phyloP scores from a whole-genome alignment of 2,113 vertebrate species.

The Pleuronectes platessa region DNA sequence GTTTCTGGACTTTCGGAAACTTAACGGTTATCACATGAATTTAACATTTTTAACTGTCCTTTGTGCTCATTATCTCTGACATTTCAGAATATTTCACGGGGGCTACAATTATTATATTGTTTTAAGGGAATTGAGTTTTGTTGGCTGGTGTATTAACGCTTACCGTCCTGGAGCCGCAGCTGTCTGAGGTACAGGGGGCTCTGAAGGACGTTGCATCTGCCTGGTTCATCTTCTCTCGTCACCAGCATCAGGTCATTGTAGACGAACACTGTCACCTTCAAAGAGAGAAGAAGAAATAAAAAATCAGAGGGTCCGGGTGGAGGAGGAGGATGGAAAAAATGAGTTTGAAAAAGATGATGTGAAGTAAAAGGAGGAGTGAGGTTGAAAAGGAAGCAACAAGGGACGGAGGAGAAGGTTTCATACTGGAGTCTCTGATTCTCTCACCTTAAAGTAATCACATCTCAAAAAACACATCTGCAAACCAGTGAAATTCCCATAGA shows the following conservation, averaged over 20 bases:
- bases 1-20: neutral
- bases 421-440: neutral
- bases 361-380: neutral
- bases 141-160: neutral
- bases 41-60: neutral
- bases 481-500: neutral
- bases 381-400: too few species aligned
- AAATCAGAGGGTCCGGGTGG: neutral
- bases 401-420: slow-evolving; percentile 4
- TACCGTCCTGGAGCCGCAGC: slow-evolving; percentile 92
- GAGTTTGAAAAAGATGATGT: neutral
- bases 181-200: slow-evolving; percentile 93
- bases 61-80: neutral
- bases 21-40: neutral
- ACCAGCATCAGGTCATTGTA: slow-evolving; percentile 95
- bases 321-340: neutral
- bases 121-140: neutral
- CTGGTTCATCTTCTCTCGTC: slow-evolving; percentile 91
- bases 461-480: slow-evolving; percentile 7
- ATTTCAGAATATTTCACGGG: too few species aligned
- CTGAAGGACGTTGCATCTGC: slow-evolving; percentile 92
- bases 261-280: slow-evolving; percentile 92
- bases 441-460: neutral
- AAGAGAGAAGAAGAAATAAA: neutral
- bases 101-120: too few species aligned